Base-by-base conservation (phyloP, 2,888 invertebrate species). In the Trichogramma evanescens region DNA sequence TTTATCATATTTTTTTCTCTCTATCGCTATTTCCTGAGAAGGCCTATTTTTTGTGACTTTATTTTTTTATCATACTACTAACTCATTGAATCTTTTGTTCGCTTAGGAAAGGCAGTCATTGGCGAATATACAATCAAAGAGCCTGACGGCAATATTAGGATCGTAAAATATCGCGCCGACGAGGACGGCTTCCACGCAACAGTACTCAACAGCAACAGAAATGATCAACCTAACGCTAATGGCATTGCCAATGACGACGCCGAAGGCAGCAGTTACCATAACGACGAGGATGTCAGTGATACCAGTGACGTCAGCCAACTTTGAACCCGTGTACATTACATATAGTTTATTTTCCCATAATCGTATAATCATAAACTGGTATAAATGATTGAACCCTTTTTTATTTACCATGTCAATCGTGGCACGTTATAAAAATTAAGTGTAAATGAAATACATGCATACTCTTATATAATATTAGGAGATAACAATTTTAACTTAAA, bases 71-170 rank as follows among this genome's bases (percentile, higher is more conserved):
- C 13, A 13, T 13, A 13, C 13, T 13, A 13, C 13, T 13, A 26
- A 26, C 26, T 3, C 26, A 26, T 2, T 26, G 26, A 26, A 26
- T 26, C 26, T 1, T 26, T 26, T 26, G 26, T 26, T 26, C 26
- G 26, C 26, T 26, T 26, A 72, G 89, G 89, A 4, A 86, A 89
- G 72, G 85, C 85, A 8, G 89, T 89, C 38, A 85, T 85, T 80
- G 89, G 89, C 74, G 83, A 82, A 13, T 86, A 86, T 71, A 84
- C 84, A 64, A 80, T 86, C 6, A 79, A 86, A 42, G 86, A 86
- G 69, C 84, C 86, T 8, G 86, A 85, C 68, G 86, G 86, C 69
- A 81, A 84, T 56, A 78, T 81, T 71, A 81, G 86, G 71, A 86
- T 84, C 70, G 86, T 86, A 40, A 83, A 86, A 68, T 86, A 86